Evolutionary conservation across 2,888 invertebrate genomes (phyloP), one percentile per base, ranked within the genome.

Genomic region (Eupithecia tripunctaria): DNA sequence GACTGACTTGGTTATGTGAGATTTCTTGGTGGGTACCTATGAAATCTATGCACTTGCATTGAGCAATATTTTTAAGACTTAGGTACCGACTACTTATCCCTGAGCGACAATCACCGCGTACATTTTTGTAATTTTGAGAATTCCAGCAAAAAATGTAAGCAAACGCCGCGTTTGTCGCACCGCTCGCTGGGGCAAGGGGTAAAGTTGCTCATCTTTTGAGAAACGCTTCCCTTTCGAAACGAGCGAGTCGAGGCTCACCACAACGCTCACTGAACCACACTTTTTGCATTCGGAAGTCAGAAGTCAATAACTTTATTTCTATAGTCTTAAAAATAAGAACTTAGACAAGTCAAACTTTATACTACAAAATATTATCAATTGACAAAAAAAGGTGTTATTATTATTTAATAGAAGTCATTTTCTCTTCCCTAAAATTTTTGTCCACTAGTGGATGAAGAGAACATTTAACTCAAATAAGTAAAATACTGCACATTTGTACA

Each of bases 401-500:
- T n/a, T n/a, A n/a, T n/a, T n/a, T n/a, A n/a, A n/a, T n/a, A n/a
- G n/a, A n/a, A n/a, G n/a, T n/a, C n/a, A 38, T 38, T 12, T 38
- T 38, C 10, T 38, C 38, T 38, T 38, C 38, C 36, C 10, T 36
- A 2, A 36, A 5, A 10, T 36, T 36, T 36, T 36, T 10, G 36
- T 36, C 36, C 36, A 36, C 36, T 5, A 36, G 36, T 36, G 36
- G 36, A 36, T 10, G 36, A 36, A 36, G 36, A 36, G 8, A 25
- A 25, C 8, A 18, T n/a, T n/a, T n/a, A n/a, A 15, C 59, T 29
- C 27, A 27, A 29, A 36, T n/a, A 63, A 32, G 59, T 60, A 67
- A 29, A 73, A 73, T 73, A 70, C 69, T 70, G 70, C 73, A 70
- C 67, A 63, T 70, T 73, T 73, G 73, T 73, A 70, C 73, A 73